phyloP scores from a whole-genome alignment of 2,797 vertebrate species.

The Sebastes ruberrimus region DNA sequence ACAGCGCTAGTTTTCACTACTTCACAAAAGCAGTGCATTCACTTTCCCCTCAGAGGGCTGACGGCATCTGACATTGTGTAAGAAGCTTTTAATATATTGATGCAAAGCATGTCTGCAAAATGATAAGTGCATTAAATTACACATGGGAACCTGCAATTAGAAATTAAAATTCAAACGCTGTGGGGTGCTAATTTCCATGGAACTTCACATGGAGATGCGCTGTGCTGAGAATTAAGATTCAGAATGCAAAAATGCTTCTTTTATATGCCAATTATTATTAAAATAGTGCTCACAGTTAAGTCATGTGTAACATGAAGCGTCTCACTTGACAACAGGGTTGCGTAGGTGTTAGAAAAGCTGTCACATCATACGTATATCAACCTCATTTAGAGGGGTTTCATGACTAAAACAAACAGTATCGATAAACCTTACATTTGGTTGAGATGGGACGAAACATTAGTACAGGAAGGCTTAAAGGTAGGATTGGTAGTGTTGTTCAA shows the following conservation, averaged over 20 bases:
- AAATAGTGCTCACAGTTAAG: background rate
- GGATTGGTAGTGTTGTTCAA: no score
- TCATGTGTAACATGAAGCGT: background rate
- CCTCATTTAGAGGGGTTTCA: background rate
- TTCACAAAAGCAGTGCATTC: background rate
- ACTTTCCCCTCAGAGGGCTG: conserved; percentile 4
- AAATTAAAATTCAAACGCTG: conserved; percentile 61
- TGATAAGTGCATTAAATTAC: conserved; percentile 62
- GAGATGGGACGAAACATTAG: background rate
- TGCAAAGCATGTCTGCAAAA: conserved; percentile 56
- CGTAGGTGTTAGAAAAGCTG: background rate
- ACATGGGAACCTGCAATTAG: conserved; percentile 63
- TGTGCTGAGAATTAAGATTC: conserved; percentile 48
- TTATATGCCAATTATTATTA: conserved; percentile 25
- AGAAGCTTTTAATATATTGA: conserved; percentile 51
- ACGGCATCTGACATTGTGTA: conserved; percentile 37
- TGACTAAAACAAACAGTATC: background rate
- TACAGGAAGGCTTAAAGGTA: background rate
- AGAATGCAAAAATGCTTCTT: conserved; percentile 36
- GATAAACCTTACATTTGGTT: background rate
- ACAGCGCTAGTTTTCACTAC: background rate
- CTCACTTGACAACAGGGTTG: background rate
- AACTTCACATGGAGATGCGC: conserved; percentile 37
- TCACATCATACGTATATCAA: background rate
- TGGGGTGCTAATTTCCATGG: conserved; percentile 61